Evolutionary conservation across 2,888 invertebrate genomes (phyloP).

Genomic region (Leptopilina drosophilae): DNA sequence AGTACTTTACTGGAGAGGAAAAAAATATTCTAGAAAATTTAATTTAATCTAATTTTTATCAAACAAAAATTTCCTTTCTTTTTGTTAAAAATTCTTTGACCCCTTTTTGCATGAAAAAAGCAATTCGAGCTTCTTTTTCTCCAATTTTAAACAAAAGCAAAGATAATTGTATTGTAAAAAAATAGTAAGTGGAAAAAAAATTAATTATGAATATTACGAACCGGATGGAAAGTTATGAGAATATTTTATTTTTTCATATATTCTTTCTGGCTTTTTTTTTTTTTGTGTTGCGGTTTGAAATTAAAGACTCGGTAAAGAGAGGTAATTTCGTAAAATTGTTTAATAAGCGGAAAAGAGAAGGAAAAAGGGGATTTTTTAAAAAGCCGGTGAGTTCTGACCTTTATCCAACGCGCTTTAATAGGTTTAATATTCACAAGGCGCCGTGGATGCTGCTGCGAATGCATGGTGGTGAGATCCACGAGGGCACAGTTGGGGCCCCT

Average conservation of each 20-base stretch:
- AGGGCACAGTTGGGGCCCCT: slow-evolving; percentile 30
- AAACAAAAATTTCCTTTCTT: too few species aligned
- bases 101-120: too few species aligned
- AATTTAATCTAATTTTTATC: too few species aligned
- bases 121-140: too few species aligned
- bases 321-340: slow-evolving; percentile 18
- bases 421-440: slow-evolving; percentile 38
- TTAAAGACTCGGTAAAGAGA: slow-evolving; percentile 8
- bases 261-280: too few species aligned
- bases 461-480: slow-evolving; percentile 12
- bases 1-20: too few species aligned
- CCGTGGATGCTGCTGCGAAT: slow-evolving; percentile 34
- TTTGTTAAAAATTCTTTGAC: too few species aligned
- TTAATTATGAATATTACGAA: too few species aligned
- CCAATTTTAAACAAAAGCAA: too few species aligned
- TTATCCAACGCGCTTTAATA: slow-evolving; percentile 28
- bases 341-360: slow-evolving; percentile 6
- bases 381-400: slow-evolving; percentile 1
- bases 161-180: too few species aligned
- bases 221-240: not conserved
- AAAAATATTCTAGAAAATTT: too few species aligned
- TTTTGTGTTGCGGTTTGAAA: not conserved
- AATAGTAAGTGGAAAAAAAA: too few species aligned
- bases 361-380: not conserved
- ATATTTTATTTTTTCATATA: not conserved